Percentiles rank a stretch among this genome's conserved stretches.
Evolutionary conservation across 1,140 invertebrate species (phyloP).

Genomic region (Akabosia matsudoensis): DNA sequence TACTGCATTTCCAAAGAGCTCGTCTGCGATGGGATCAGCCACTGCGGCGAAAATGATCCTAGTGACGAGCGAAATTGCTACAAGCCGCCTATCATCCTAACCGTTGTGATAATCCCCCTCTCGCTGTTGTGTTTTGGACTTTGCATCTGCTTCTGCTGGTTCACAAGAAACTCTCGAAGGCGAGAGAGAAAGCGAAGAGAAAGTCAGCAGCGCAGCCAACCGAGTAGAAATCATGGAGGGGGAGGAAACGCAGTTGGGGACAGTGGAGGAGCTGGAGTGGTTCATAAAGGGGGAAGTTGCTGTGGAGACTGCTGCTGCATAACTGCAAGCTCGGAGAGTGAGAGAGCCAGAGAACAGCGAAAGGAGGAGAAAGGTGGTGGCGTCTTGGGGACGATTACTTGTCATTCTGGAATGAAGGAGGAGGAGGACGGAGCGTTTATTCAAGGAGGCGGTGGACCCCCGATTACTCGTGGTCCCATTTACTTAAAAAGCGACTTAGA

Average conservation of each 20-base stretch:
- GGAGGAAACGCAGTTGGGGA: neutral
- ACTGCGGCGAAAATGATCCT: slow-evolving; percentile 51
- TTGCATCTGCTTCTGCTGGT: slow-evolving; percentile 32
- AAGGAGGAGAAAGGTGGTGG: neutral
- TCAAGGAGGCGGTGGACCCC: neutral
- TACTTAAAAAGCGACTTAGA: slow-evolving; percentile 35
- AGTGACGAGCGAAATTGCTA: slow-evolving; percentile 51
- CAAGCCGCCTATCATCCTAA: slow-evolving; percentile 18
- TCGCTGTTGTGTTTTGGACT: slow-evolving; percentile 26
- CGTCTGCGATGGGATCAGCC: slow-evolving; percentile 51
- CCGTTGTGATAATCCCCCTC: slow-evolving; percentile 27
- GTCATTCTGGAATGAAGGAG: neutral
- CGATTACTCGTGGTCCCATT: slow-evolving; percentile 34
- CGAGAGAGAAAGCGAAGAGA: neutral
- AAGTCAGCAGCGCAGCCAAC: neutral
- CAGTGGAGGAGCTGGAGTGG: neutral
- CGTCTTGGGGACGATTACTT: neutral
- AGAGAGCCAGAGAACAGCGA: neutral
- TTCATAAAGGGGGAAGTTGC: neutral
- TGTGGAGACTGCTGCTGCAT: slow-evolving; percentile 13
- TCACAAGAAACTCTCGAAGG: slow-evolving; percentile 22
- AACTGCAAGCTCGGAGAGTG: neutral
- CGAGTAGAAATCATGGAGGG: neutral
- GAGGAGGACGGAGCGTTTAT: neutral
- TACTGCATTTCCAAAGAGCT: slow-evolving; percentile 51